Evolutionary conservation across 1,140 invertebrate genomes (phyloP).

Genomic region (Drosophila subpulchrella): DNA sequence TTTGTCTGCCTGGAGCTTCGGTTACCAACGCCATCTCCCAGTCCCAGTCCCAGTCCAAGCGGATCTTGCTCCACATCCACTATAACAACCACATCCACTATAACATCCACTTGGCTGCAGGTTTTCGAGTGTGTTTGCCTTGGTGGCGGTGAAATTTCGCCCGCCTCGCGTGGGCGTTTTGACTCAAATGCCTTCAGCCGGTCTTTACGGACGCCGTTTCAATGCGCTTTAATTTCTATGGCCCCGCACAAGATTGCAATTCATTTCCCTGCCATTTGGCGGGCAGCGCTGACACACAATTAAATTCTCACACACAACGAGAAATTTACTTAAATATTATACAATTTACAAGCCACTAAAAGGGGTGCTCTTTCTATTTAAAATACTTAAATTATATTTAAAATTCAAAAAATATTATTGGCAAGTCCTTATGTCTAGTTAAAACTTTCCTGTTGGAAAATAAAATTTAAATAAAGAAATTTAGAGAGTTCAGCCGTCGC

Average conservation of each 20-base stretch:
- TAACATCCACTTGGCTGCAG: constrained; percentile 42
- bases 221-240: constrained; percentile 64
- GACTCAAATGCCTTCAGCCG: constrained; percentile 56
- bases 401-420: too few species aligned
- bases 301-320: constrained; percentile 24
- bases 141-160: constrained; percentile 67
- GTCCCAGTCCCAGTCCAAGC: constrained; percentile 10
- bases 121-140: constrained; percentile 54
- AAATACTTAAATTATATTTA: too few species aligned
- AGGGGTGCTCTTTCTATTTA: too few species aligned
- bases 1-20: constrained; percentile 62
- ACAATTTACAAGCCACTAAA: not conserved
- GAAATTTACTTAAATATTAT: not conserved
- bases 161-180: constrained; percentile 54
- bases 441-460: too few species aligned
- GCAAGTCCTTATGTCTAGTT: too few species aligned
- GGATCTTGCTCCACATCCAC: constrained; percentile 41
- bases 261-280: constrained; percentile 62
- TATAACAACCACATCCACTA: constrained; percentile 9
- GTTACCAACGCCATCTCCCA: constrained; percentile 39
- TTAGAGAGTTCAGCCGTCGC: too few species aligned
- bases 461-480: not conserved
- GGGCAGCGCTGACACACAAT: constrained; percentile 35
- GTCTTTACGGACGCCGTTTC: constrained; percentile 67
- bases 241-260: constrained; percentile 49